These are phyloP conservation scores for Huso huso DNA, from an alignment of 2,797 vertebrate species.

Conservation along the genomic window DNA sequence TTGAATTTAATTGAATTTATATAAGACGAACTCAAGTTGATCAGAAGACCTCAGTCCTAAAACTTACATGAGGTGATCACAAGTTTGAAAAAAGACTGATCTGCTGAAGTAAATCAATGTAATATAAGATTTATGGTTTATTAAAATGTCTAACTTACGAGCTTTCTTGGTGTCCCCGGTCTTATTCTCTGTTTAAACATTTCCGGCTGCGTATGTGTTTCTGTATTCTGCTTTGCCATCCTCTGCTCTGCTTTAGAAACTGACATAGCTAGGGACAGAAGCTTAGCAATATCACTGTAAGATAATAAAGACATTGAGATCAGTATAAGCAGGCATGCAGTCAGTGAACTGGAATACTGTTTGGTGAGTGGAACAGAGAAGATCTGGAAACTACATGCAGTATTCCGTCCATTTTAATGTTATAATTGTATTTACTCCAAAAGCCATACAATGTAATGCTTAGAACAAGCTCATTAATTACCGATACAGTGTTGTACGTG, in stretches of 20 bases:
- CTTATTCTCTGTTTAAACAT: slow-evolving; percentile 47
- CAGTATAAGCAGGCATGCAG: slow-evolving; percentile 35
- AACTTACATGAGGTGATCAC: too few relatives aligned
- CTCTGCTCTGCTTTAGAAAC: slow-evolving; percentile 7
- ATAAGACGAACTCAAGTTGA: too few relatives aligned
- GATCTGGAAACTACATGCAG: slow-evolving; percentile 13
- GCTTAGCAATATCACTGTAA: slow-evolving; percentile 45
- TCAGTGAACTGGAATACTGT: slow-evolving; percentile 29
- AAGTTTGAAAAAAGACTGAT: too few relatives aligned
- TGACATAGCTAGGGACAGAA: slow-evolving; percentile 25
- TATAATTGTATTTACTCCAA: too few relatives aligned
- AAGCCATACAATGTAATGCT: too few relatives aligned
- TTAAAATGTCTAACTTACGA: slow-evolving; percentile 41
- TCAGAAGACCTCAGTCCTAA: too few relatives aligned
- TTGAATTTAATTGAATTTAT: too few relatives aligned
- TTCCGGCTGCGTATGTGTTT: slow-evolving; percentile 3
- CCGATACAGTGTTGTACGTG: too few relatives aligned
- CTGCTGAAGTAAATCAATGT: too few relatives aligned
- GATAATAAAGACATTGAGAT: slow-evolving; percentile 63
- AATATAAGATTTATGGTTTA: background rate
- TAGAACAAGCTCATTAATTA: too few relatives aligned
- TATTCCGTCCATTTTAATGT: background rate
- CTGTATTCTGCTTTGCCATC: background rate
- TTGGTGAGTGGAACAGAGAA: slow-evolving; percentile 16
- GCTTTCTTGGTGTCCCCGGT: slow-evolving; percentile 32